These are phyloP conservation scores for Gobiocypris rarus DNA, from an alignment of 2,113 vertebrate genomes.

Conservation along the genomic window DNA sequence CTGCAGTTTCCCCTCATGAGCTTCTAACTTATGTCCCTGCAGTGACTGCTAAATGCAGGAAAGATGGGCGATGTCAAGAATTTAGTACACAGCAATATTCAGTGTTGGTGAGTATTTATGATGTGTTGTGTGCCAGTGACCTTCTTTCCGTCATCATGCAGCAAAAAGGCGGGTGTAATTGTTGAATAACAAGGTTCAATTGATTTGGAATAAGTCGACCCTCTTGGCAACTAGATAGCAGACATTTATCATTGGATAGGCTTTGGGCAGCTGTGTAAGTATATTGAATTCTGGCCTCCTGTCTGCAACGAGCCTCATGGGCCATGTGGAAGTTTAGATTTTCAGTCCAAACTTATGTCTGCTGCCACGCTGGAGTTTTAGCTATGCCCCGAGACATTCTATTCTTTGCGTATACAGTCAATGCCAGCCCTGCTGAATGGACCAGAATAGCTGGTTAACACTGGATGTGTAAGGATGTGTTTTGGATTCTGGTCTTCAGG, in stretches of 20 bases:
- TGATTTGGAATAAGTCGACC: conserved; percentile 59
- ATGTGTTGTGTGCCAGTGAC: conserved; percentile 48
- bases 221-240: conserved; percentile 55
- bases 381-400: neutral
- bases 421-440: neutral
- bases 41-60: conserved; percentile 49
- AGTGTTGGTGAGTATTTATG: conserved; percentile 53
- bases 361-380: neutral
- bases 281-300: conserved; percentile 26
- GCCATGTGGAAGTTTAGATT: conserved; percentile 38
- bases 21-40: conserved; percentile 40
- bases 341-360: conserved; percentile 39
- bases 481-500: neutral
- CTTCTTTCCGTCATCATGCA: conserved; percentile 49
- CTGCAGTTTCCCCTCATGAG: neutral
- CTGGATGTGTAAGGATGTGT: neutral
- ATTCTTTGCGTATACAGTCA: neutral
- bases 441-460: neutral
- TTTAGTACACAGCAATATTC: conserved; percentile 51
- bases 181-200: conserved; percentile 64
- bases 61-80: conserved; percentile 55
- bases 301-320: conserved; percentile 30
- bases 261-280: conserved; percentile 27
- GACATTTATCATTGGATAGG: conserved; percentile 54
- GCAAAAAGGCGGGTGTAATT: conserved; percentile 50